These are phyloP conservation scores for Arctocebus calabarensis DNA, from an alignment of 2,797 vertebrate species.

Conservation along the genomic window DNA sequence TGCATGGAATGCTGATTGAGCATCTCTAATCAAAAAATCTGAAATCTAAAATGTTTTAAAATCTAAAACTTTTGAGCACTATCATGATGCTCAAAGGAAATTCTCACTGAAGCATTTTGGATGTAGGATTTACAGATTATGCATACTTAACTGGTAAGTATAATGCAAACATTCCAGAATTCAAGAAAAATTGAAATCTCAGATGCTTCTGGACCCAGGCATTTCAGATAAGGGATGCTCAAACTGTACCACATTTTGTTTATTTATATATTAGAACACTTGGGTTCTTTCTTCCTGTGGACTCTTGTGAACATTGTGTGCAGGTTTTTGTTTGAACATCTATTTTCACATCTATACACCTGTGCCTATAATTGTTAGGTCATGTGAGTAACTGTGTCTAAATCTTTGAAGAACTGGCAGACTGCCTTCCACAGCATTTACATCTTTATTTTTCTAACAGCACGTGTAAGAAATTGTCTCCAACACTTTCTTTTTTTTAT, in stretches of 20 bases:
- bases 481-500: background rate
- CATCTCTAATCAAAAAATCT: background rate
- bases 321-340: constrained; percentile 1
- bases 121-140: background rate
- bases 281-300: constrained; percentile 14
- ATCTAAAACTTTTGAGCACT: background rate
- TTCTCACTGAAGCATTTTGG: background rate
- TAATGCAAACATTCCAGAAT: background rate
- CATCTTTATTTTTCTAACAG: constrained; percentile 36
- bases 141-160: background rate
- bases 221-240: background rate
- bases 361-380: background rate
- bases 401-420: constrained; percentile 19
- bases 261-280: background rate
- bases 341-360: constrained; percentile 36
- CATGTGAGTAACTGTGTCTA: background rate
- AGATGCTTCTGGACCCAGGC: background rate
- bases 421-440: background rate
- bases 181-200: background rate
- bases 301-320: background rate
- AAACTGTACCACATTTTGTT: background rate
- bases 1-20: background rate
- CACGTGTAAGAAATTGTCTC: background rate
- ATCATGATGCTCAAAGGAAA: background rate
- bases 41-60: background rate